These are phyloP conservation scores for Agrochola circellaris DNA, from an alignment of 2,888 invertebrate species.

Conservation along the genomic window DNA sequence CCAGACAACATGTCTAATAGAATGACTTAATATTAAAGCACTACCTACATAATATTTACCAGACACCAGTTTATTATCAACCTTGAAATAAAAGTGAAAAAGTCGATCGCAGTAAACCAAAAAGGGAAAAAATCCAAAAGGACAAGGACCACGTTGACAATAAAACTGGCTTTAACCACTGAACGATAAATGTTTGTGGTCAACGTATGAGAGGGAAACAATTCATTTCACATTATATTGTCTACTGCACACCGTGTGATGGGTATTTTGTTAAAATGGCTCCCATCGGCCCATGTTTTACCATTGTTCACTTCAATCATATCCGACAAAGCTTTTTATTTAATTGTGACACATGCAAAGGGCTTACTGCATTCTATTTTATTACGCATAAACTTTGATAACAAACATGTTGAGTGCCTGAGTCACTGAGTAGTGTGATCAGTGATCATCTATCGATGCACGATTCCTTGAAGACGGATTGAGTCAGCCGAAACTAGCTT, in stretches of 20 bases:
- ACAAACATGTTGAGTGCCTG: conserved; percentile 36
- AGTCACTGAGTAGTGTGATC: conserved; percentile 42
- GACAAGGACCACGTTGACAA: conserved; percentile 40
- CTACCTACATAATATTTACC: background rate
- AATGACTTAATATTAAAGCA: conserved; percentile 18
- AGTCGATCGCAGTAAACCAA: conserved; percentile 20
- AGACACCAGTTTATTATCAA: conserved; percentile 8
- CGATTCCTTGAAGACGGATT: conserved; percentile 46
- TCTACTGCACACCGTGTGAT: conserved; percentile 47
- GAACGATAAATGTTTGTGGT: conserved; percentile 64
- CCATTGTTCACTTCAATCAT: conserved; percentile 57
- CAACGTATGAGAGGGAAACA: conserved; percentile 54
- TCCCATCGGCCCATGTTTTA: conserved; percentile 35
- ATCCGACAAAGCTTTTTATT: conserved; percentile 46
- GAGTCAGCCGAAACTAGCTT: conserved; percentile 41
- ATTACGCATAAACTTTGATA: conserved; percentile 43
- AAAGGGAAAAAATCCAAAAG: conserved; percentile 30
- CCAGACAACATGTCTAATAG: background rate
- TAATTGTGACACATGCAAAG: conserved; percentile 45
- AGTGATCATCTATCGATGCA: conserved; percentile 32
- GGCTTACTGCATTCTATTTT: conserved; percentile 37
- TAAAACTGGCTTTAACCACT: conserved; percentile 53
- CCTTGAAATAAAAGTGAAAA: conserved; percentile 54
- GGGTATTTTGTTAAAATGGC: conserved; percentile 49
- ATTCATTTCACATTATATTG: conserved; percentile 65